phyloP scores from a whole-genome alignment of 2,113 vertebrate species.

The Pseudorasbora parva region DNA sequence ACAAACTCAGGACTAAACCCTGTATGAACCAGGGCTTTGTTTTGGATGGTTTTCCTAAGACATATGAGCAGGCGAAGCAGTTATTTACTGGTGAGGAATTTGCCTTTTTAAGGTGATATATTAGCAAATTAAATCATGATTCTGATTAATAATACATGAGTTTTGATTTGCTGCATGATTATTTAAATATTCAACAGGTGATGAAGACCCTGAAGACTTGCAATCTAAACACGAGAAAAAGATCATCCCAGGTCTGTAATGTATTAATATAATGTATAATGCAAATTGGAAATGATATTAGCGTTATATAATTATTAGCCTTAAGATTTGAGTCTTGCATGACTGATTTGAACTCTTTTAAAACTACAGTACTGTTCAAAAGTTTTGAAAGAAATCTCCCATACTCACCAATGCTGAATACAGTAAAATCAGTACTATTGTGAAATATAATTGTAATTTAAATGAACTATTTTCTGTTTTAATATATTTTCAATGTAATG shows the following conservation, averaged over 20 bases:
- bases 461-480: neutral
- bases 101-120: neutral
- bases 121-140: slow-evolving; percentile 7
- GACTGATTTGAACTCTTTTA: neutral
- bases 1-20: slow-evolving; percentile 85
- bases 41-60: slow-evolving; percentile 88
- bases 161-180: neutral
- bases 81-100: slow-evolving; percentile 82
- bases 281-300: slow-evolving; percentile 13
- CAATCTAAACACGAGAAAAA: slow-evolving; percentile 69
- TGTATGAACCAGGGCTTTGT: slow-evolving; percentile 94
- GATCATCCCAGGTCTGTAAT: slow-evolving; percentile 83
- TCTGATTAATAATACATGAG: slow-evolving; percentile 5
- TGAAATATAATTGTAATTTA: neutral
- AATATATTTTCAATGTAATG: neutral
- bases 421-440: neutral
- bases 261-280: slow-evolving; percentile 26
- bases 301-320: slow-evolving; percentile 16
- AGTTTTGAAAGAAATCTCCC: neutral
- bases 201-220: slow-evolving; percentile 73
- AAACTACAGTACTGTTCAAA: neutral
- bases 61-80: slow-evolving; percentile 83
- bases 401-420: neutral
- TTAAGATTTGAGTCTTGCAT: neutral
- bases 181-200: slow-evolving; percentile 67